Conservation (phyloP, 2,113 vertebrate species). For the Ptilorrhoa leucosticta region DNA sequence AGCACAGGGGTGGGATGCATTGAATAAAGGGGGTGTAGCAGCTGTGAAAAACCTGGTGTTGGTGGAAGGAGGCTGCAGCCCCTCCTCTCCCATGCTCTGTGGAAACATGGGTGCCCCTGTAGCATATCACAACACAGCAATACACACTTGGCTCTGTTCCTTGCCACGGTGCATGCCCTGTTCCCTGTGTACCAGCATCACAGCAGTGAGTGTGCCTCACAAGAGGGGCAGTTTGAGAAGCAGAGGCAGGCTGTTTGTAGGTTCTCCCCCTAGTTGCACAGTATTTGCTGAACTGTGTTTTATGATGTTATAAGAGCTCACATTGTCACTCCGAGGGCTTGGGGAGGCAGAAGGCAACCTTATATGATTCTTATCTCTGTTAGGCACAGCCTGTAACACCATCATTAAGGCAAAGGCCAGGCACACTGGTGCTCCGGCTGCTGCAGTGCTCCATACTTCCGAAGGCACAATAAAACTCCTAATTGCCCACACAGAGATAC, state of each 20-base stretch:
- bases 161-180: rapidly evolving
- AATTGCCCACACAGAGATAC: neutral
- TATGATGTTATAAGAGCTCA: neutral
- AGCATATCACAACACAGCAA: rapidly evolving
- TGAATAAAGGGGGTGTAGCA: rapidly evolving
- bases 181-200: neutral
- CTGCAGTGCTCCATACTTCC: neutral
- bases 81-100: neutral
- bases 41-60: neutral
- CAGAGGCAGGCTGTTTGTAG: neutral
- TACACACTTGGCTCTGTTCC: rapidly evolving
- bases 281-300: neutral
- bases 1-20: neutral
- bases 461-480: neutral
- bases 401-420: neutral
- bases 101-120: rapidly evolving
- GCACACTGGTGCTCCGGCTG: neutral
- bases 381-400: neutral
- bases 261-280: neutral
- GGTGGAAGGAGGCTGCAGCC: neutral
- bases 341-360: neutral
- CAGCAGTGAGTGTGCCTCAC: rapidly evolving
- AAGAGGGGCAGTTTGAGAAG: neutral
- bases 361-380: neutral
- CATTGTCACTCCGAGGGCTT: rapidly evolving